These are phyloP conservation scores for Nephrotoma guestfalica DNA, from an alignment of 2,888 invertebrate species.

Conservation along the genomic window DNA sequence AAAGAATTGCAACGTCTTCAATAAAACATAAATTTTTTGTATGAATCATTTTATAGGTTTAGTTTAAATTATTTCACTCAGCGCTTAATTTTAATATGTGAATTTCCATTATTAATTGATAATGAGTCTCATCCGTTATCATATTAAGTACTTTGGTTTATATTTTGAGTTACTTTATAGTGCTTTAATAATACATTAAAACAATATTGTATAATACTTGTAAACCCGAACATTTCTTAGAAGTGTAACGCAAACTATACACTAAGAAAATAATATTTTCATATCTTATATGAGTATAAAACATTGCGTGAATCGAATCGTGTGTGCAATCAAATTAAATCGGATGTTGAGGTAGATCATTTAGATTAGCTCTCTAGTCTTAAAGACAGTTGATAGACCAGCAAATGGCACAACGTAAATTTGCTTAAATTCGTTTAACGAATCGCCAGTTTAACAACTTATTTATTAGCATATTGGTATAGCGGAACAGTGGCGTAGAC, in stretches of 20 bases:
- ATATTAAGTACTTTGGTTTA: background rate
- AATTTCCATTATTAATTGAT: background rate
- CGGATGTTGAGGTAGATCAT: too few species aligned
- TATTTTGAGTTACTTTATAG: background rate
- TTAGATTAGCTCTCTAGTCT: too few species aligned
- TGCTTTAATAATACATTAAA: background rate
- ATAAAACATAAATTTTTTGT: background rate
- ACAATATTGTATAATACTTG: background rate
- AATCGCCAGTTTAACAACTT: too few species aligned
- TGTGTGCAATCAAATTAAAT: too few species aligned
- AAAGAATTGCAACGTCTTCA: background rate
- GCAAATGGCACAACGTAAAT: too few species aligned
- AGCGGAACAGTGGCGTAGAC: too few species aligned
- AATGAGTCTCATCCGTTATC: background rate
- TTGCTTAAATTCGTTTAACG: too few species aligned
- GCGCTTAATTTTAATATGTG: background rate
- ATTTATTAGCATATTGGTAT: too few species aligned
- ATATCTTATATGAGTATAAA: too few species aligned
- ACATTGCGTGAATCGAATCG: too few species aligned
- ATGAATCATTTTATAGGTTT: background rate
- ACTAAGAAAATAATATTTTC: too few species aligned
- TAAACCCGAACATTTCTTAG: background rate
- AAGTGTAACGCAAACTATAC: background rate
- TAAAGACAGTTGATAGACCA: too few species aligned
- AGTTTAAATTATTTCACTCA: background rate